A percentile compares a stretch with the other conserved stretches of the same genome.
phyloP scores from a whole-genome alignment of 2,113 vertebrate genomes.

The Thermophis baileyi region DNA sequence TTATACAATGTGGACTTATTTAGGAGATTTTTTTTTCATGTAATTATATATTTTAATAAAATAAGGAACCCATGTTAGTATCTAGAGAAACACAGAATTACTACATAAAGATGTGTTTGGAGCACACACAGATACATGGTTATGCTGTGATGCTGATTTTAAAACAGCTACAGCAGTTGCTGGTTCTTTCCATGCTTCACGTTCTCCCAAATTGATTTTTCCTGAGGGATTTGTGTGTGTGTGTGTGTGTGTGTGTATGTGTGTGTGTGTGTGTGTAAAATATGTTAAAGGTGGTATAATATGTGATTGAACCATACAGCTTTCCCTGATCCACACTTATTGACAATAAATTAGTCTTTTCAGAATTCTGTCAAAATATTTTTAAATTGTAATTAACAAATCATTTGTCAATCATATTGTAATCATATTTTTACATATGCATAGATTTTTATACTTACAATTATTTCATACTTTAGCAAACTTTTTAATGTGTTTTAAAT shows the following conservation, averaged over 20 bases:
- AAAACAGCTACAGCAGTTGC: neutral
- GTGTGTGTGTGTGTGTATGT: too few species aligned
- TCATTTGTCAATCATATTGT: neutral
- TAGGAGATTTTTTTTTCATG: neutral
- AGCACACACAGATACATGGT: neutral
- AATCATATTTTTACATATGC: neutral
- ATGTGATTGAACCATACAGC: neutral
- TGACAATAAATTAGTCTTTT: neutral
- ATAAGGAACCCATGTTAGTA: neutral
- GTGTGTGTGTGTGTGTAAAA: neutral
- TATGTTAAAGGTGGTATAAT: neutral
- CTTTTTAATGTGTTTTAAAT: neutral
- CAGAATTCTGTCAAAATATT: neutral
- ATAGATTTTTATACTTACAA: neutral
- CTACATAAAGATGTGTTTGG: neutral
- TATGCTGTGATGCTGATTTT: neutral
- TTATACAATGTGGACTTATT: neutral
- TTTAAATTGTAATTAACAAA: neutral
- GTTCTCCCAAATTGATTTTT: neutral
- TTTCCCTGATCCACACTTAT: neutral
- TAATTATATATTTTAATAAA: neutral
- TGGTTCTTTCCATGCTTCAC: neutral
- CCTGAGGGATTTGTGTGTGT: too few species aligned
- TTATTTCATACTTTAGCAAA: neutral
- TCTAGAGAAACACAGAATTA: neutral